A percentile compares a stretch with the other conserved stretches of the same genome.
Conservation (phyloP, 2,888 invertebrate species). For the Globia sparganii region DNA sequence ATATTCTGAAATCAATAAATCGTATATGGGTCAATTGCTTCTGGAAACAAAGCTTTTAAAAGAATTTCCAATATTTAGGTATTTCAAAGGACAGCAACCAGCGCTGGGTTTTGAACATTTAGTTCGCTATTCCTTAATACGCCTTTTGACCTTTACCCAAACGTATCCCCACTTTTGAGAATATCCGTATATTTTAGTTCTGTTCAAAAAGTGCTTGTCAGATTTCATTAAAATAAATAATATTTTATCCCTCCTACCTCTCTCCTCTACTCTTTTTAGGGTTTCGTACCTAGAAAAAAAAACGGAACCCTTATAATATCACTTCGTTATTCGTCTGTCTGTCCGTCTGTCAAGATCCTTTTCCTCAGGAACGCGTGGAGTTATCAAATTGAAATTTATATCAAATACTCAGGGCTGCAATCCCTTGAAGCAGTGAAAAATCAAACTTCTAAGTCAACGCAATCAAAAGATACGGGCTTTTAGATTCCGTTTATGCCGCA, state of each 20-base stretch:
- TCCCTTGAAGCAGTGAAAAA: too few relatives aligned
- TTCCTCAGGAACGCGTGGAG: too few relatives aligned
- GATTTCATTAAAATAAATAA: not conserved
- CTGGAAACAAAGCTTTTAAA: conserved; percentile 2
- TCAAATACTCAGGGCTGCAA: too few relatives aligned
- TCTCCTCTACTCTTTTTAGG: not conserved
- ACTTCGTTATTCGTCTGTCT: too few relatives aligned
- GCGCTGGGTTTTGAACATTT: not conserved
- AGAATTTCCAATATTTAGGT: not conserved
- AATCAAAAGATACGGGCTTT: too few relatives aligned
- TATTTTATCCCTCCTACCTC: not conserved
- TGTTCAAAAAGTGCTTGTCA: not conserved
- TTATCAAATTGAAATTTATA: too few relatives aligned
- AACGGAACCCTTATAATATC: too few relatives aligned
- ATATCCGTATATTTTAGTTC: not conserved
- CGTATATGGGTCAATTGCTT: conserved; percentile 5
- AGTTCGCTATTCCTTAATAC: not conserved
- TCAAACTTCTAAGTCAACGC: too few relatives aligned
- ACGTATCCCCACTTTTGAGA: not conserved
- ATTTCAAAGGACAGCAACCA: conserved; percentile 5
- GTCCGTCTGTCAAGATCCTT: too few relatives aligned
- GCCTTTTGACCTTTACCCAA: not conserved
- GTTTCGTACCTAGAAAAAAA: too few relatives aligned
- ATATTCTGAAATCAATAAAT: not conserved
- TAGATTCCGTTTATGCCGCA: too few relatives aligned